A percentile compares a stretch with the other conserved stretches of the same genome.
Conservation (phyloP, 2,113 vertebrate genomes). For the Cyprinus carpio region DNA sequence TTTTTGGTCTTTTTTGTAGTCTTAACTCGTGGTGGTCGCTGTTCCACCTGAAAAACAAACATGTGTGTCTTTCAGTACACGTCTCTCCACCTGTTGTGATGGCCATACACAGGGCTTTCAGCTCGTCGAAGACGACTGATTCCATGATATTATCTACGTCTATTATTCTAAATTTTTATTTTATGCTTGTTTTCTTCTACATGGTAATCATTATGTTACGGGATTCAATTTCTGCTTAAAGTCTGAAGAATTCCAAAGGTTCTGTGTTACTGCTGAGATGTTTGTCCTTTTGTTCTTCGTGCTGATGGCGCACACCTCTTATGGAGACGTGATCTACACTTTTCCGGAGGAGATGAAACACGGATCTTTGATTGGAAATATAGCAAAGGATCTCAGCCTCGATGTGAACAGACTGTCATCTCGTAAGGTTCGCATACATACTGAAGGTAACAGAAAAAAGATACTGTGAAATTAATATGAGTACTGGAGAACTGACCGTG, state of each 20-base stretch:
- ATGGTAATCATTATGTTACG: no score
- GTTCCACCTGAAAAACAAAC: slow-evolving; percentile 25
- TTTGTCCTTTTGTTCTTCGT: no score
- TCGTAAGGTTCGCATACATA: not conserved
- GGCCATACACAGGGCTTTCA: not conserved
- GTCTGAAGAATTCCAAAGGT: not conserved
- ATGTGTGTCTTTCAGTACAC: not conserved
- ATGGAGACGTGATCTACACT: not conserved
- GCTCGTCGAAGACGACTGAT: no score
- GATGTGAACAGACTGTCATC: not conserved
- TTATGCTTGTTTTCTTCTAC: no score
- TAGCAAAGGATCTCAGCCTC: not conserved
- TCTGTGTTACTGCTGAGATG: not conserved
- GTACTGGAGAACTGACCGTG: slow-evolving; percentile 62
- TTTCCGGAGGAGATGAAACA: not conserved
- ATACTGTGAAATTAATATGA: slow-evolving; percentile 59
- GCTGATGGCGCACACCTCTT: no score
- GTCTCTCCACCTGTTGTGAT: slow-evolving; percentile 17
- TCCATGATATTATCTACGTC: no score
- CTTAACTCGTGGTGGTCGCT: slow-evolving; percentile 56
- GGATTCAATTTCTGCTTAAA: not conserved
- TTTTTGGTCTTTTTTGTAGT: no score
- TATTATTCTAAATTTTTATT: no score
- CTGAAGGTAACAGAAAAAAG: slow-evolving; percentile 35
- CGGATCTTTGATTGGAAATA: not conserved